phyloP scores from a whole-genome alignment of 2,888 invertebrate species.

The Tinea pellionella region DNA sequence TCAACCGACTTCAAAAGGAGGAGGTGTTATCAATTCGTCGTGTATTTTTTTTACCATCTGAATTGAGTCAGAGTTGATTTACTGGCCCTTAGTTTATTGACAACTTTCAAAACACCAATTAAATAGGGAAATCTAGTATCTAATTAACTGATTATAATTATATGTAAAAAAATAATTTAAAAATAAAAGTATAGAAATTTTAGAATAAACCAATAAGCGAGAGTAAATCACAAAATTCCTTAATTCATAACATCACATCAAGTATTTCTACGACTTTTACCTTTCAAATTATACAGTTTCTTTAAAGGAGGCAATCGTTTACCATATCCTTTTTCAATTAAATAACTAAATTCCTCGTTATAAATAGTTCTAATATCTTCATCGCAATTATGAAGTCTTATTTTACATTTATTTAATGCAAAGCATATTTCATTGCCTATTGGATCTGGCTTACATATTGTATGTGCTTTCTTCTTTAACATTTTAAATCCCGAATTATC shows the following conservation, averaged over 20 bases:
- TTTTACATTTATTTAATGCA: not conserved
- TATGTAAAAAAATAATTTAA: too few relatives aligned
- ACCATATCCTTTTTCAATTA: not conserved
- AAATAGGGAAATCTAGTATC: too few relatives aligned
- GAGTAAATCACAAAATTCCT: too few relatives aligned
- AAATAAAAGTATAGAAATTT: too few relatives aligned
- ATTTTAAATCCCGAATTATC: not conserved
- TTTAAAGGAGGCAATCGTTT: slow-evolving; percentile 2
- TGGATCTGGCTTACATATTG: not conserved
- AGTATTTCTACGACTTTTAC: not conserved
- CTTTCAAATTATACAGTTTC: not conserved
- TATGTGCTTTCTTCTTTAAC: not conserved
- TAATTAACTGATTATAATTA: too few relatives aligned
- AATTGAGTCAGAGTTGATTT: too few relatives aligned
- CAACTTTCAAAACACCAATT: too few relatives aligned
- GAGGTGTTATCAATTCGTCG: too few relatives aligned
- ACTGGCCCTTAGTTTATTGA: too few relatives aligned
- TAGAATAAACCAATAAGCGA: too few relatives aligned
- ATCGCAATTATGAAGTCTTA: slow-evolving; percentile 3
- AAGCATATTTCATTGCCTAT: not conserved
- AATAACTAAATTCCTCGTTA: not conserved
- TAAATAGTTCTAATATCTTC: not conserved
- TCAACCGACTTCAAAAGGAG: too few relatives aligned
- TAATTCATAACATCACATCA: not conserved
- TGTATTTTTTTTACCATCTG: too few relatives aligned